Conservation (phyloP, 2,888 invertebrate species). For the Spodoptera picta region DNA sequence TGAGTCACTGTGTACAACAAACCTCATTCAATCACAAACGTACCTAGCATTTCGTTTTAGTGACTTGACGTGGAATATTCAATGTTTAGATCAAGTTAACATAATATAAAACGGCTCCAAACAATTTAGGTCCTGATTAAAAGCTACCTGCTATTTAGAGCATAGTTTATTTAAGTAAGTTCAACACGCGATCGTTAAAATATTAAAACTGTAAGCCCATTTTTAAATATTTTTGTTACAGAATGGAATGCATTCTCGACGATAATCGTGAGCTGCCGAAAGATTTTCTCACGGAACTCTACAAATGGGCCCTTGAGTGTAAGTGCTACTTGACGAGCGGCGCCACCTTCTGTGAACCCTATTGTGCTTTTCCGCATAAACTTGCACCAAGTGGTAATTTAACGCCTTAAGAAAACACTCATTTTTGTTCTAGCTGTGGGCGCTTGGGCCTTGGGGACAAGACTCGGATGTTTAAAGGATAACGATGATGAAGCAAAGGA, state of each 20-base stretch:
- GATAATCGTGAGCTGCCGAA: constrained; percentile 90
- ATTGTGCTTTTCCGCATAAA: constrained; percentile 59
- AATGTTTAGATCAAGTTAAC: constrained; percentile 58
- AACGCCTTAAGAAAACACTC: constrained; percentile 45
- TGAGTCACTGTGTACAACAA: constrained; percentile 82
- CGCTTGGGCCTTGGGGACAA: constrained; percentile 93
- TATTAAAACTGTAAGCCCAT: constrained; percentile 16
- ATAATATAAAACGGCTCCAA: constrained; percentile 46
- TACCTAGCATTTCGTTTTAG: constrained; percentile 71
- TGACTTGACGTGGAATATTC: constrained; percentile 65
- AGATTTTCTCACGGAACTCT: constrained; percentile 91
- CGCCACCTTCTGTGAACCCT: constrained; percentile 52
- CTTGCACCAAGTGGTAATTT: constrained; percentile 51
- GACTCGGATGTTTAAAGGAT: constrained; percentile 92
- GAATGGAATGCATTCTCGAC: constrained; percentile 90
- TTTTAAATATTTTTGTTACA: constrained; percentile 76
- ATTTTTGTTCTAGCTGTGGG: constrained; percentile 91
- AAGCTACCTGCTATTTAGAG: constrained; percentile 7
- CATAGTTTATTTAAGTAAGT: background rate
- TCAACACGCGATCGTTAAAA: constrained; percentile 25
- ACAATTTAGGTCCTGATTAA: constrained; percentile 37
- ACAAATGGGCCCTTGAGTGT: constrained; percentile 95
- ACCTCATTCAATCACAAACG: constrained; percentile 76
- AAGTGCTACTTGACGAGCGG: constrained; percentile 77
- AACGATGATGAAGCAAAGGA: constrained; percentile 92